Percentiles rank a stretch among this genome's conserved stretches.
phyloP scores from a whole-genome alignment of 2,113 vertebrate species.

The Empidonax traillii region DNA sequence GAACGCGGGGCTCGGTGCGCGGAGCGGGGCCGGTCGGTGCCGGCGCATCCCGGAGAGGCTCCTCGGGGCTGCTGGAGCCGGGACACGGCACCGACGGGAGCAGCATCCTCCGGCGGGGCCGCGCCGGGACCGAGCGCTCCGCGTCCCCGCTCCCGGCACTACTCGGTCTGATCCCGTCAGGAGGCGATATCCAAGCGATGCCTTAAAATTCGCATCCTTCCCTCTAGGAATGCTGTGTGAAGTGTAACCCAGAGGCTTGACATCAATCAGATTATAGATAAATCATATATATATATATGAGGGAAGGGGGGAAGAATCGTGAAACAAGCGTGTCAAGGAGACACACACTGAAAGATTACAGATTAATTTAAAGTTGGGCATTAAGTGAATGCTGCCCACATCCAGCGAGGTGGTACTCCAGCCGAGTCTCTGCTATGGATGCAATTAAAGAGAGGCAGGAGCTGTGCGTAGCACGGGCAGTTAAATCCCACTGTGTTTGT shows the following conservation, averaged over 20 bases:
- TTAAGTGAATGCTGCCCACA: not conserved
- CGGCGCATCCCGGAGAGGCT: not conserved
- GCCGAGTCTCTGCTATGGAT: not conserved
- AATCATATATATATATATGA: not conserved
- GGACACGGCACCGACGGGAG: not conserved
- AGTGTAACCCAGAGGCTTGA: constrained; percentile 22
- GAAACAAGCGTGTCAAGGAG: constrained; percentile 25
- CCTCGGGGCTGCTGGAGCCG: not conserved
- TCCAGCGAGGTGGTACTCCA: not conserved
- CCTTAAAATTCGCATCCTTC: not conserved
- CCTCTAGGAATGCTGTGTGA: not conserved
- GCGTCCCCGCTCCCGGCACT: not conserved
- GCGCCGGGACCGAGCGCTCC: not conserved
- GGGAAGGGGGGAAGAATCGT: not conserved
- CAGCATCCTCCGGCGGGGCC: not conserved
- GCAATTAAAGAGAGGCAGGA: not conserved
- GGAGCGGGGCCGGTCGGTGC: not conserved
- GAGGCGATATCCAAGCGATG: not conserved
- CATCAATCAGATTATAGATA: constrained; percentile 11
- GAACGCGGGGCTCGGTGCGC: not conserved
- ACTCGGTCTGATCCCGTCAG: not conserved
- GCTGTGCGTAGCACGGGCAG: not conserved
- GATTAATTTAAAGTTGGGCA: constrained; percentile 34
- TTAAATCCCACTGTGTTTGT: not conserved
- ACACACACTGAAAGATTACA: not conserved